Base-by-base conservation (phyloP, 2,113 vertebrate species). In the Corvus cornix region DNA sequence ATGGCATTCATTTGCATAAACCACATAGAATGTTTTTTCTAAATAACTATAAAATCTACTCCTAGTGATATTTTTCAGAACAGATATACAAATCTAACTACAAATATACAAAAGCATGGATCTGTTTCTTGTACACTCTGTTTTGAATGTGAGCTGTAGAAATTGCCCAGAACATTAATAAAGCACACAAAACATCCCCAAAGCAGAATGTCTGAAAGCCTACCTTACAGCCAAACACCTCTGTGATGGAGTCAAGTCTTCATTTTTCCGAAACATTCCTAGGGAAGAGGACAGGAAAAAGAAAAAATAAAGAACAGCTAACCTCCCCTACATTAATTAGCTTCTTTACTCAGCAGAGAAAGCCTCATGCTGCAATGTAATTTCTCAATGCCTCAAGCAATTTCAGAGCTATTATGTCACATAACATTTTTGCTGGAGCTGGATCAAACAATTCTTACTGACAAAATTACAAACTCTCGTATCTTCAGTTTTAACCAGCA, bases 161-260 rank as follows among this genome's bases (percentile, higher is more conserved):
- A 67, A 39, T 44, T 62, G 48, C 35, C 33, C 8, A 87, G 44
- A 85, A 30, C 41, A 67, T 52, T 70, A 69, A 81, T 16, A 58
- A 66, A 73, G 33, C 26, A 79, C 26, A 89, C 4, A 37, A 87
- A 73, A 39, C 24, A 86, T 12, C 10, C 44, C 52, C 48, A 60
- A 67, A 90, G 20, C 30, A 51, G 16, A 67, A 85, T 44, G 2
- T 92, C 92, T 17, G 52, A 87, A 93, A 97, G 97, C 98, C 98
- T 98, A 99, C 99, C 99, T 99, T 95, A 99, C 99, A 91, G 99
- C 99, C 76, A 99, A 98, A 90, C 98, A 98, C 96, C 98, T 98
- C 97, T 99, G 99, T 48, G 97, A 98, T 16, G 99, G 98, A 26
- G 98, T 99, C 96, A 99, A 98, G 58, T 99, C 99, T 69, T 98